phyloP scores from a whole-genome alignment of 2,797 vertebrate genomes.

The Neopelma chrysocephalum region DNA sequence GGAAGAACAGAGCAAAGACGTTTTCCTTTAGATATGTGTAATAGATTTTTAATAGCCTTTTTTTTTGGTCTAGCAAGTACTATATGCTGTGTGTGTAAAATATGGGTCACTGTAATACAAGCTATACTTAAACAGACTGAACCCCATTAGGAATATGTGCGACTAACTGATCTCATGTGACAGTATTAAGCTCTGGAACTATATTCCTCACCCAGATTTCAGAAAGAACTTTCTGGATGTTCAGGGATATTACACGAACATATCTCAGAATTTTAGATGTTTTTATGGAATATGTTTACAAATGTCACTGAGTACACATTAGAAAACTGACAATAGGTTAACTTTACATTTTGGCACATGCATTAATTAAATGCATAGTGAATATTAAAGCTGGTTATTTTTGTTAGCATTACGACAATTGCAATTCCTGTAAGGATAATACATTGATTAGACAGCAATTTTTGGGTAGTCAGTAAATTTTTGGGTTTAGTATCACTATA shows the following conservation, averaged over 20 bases:
- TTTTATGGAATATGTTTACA: background rate
- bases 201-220: constrained; percentile 62
- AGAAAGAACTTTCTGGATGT: constrained; percentile 50
- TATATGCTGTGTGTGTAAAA: constrained; percentile 68
- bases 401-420: constrained; percentile 35
- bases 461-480: background rate
- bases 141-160: constrained; percentile 52
- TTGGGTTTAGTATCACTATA: background rate
- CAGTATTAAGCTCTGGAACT: constrained; percentile 65
- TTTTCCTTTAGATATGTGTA: constrained; percentile 57
- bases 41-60: constrained; percentile 51
- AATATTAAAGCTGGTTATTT: constrained; percentile 40
- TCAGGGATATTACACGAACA: constrained; percentile 50
- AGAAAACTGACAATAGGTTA: background rate
- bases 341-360: constrained; percentile 36
- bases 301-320: background rate
- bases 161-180: constrained; percentile 52
- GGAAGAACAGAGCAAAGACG: constrained; percentile 52
- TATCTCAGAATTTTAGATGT: constrained; percentile 27
- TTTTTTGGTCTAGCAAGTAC: constrained; percentile 56
- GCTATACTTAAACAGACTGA: constrained; percentile 55
- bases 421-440: background rate
- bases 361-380: constrained; percentile 32
- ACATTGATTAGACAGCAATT: background rate
- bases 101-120: constrained; percentile 69